Evolutionary conservation across 2,113 vertebrate species (phyloP).

Genomic region (Pygoscelis adeliae): DNA sequence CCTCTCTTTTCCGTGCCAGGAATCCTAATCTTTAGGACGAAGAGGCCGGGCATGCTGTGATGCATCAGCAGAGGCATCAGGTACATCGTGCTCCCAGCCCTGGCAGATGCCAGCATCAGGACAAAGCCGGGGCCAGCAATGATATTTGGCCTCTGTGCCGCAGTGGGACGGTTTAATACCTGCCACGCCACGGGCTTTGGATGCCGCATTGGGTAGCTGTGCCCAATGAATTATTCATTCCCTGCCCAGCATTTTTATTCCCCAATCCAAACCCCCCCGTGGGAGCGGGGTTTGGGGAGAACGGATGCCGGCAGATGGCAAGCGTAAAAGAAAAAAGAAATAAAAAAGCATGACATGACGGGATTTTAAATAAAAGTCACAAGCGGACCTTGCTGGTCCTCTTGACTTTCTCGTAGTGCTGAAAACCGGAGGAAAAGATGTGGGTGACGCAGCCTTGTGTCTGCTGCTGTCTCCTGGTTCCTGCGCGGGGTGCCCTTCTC

Average conservation of each 20-base stretch:
- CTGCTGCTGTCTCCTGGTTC: fast-evolving
- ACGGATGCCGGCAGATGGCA: not conserved
- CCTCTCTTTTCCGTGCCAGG: not conserved
- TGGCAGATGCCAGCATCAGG: not conserved
- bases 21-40: not conserved
- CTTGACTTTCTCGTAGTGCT: not conserved
- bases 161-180: not conserved
- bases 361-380: not conserved
- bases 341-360: fast-evolving
- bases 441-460: not conserved
- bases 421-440: not conserved
- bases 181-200: not conserved
- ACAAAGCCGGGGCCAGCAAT: not conserved
- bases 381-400: not conserved
- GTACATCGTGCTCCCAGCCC: not conserved
- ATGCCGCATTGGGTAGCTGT: not conserved
- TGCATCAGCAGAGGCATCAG: not conserved
- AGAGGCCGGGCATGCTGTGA: not conserved
- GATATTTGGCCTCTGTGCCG: not conserved
- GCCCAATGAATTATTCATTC: not conserved
- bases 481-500: fast-evolving
- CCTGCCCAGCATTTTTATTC: not conserved
- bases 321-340: not conserved
- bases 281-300: not conserved
- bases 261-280: not conserved